Evolutionary conservation across 2,113 vertebrate species (phyloP).

Genomic region (Oryzias melastigma): DNA sequence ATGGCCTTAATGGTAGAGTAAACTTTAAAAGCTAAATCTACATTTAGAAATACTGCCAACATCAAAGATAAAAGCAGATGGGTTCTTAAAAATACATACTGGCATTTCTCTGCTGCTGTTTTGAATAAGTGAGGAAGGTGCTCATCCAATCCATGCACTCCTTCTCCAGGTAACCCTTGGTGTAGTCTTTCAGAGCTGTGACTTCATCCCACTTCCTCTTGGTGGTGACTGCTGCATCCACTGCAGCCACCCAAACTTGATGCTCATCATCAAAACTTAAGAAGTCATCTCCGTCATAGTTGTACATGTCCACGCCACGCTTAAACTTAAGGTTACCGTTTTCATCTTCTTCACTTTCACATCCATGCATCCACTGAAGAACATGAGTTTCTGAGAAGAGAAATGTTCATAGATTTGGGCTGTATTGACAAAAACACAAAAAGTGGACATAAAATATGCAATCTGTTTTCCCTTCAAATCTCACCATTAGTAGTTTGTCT

Average conservation of each 20-base stretch:
- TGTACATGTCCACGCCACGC: conserved; percentile 49
- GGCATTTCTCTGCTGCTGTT: accelerated
- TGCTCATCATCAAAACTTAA: conserved; percentile 40
- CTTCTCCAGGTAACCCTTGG: conserved; percentile 67
- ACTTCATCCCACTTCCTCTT: conserved; percentile 65
- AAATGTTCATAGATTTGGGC: neutral
- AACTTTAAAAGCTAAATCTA: neutral
- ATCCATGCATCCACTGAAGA: conserved; percentile 70
- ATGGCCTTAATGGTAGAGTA: too few relatives aligned
- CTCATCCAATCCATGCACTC: conserved; percentile 63
- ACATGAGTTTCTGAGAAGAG: conserved; percentile 39
- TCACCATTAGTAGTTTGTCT: too few relatives aligned
- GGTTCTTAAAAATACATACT: conserved; percentile 29
- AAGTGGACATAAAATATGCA: neutral
- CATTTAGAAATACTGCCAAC: neutral
- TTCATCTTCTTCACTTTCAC: neutral
- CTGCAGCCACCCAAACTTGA: conserved; percentile 41
- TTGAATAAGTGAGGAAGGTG: neutral
- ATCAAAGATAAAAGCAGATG: neutral
- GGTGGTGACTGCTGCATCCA: neutral
- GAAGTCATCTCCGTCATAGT: conserved; percentile 65
- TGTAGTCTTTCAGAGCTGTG: conserved; percentile 62
- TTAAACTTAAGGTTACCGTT: accelerated
- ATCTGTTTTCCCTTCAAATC: too few relatives aligned
- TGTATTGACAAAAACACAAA: neutral